Conservation (phyloP, 2,888 invertebrate species). For the Hirtodrosophila cameraria region DNA sequence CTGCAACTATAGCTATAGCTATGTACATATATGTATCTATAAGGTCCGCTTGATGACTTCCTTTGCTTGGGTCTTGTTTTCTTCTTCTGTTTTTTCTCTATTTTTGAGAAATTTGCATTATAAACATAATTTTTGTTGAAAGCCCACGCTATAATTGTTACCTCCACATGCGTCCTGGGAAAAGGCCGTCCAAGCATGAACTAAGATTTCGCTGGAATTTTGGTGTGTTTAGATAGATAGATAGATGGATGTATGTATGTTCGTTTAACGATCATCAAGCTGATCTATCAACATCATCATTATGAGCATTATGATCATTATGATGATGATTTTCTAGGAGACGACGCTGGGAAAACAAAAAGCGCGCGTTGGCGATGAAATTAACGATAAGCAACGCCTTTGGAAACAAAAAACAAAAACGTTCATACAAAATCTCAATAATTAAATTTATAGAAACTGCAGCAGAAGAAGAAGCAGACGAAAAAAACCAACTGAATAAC, state of each 20-base stretch:
- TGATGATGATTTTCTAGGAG: slow-evolving; percentile 30
- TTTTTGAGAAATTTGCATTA: slow-evolving; percentile 66
- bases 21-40: slow-evolving; percentile 22
- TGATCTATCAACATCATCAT: slow-evolving; percentile 60
- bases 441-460: slow-evolving; percentile 68
- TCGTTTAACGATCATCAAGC: slow-evolving; percentile 42
- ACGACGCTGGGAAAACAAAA: slow-evolving; percentile 64
- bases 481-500: not conserved
- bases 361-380: slow-evolving; percentile 75
- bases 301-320: slow-evolving; percentile 17
- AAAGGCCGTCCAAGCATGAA: slow-evolving; percentile 68
- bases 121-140: slow-evolving; percentile 30
- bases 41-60: slow-evolving; percentile 60
- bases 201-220: slow-evolving; percentile 67
- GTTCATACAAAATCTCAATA: slow-evolving; percentile 52
- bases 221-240: no score
- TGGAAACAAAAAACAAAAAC: slow-evolving; percentile 7
- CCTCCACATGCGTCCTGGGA: slow-evolving; percentile 56
- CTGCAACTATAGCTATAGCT: not conserved
- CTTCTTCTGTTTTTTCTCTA: no score
- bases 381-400: slow-evolving; percentile 67
- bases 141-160: slow-evolving; percentile 65
- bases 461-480: not conserved
- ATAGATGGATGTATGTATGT: slow-evolving; percentile 27
- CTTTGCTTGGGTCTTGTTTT: slow-evolving; percentile 47